A percentile compares a stretch with the other conserved stretches of the same genome.
phyloP scores from a whole-genome alignment of 2,888 invertebrate genomes.

The Drosophila pseudotalamancana region DNA sequence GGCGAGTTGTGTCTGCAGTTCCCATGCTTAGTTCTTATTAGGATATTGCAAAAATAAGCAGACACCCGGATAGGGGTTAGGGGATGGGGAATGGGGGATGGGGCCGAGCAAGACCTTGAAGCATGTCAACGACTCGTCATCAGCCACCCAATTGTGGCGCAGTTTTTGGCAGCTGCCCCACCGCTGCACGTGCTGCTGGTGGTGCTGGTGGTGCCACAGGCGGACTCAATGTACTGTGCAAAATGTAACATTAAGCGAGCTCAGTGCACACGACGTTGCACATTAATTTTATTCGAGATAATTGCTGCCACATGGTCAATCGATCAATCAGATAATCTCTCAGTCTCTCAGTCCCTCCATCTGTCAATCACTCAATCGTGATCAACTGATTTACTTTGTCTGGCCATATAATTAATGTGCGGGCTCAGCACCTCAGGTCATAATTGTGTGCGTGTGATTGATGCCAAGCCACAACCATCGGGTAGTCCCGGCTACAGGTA shows the following conservation, averaged over 20 bases:
- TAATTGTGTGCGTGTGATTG: constrained; percentile 46
- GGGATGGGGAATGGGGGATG: not conserved
- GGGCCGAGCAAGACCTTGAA: not conserved
- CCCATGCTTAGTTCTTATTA: constrained; percentile 22
- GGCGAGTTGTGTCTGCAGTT: constrained; percentile 40
- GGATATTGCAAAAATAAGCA: constrained; percentile 36
- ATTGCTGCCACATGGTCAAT: constrained; percentile 36
- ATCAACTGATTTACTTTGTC: constrained; percentile 35
- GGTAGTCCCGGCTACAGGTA: constrained; percentile 14
- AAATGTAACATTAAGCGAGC: constrained; percentile 41
- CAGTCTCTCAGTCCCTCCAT: constrained; percentile 15
- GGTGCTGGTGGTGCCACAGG: not conserved
- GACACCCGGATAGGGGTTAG: not conserved
- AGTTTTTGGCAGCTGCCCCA: constrained; percentile 32
- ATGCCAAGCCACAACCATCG: constrained; percentile 30
- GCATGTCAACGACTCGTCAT: constrained; percentile 26
- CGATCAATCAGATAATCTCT: constrained; percentile 4
- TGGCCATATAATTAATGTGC: constrained; percentile 57
- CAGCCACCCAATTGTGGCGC: constrained; percentile 9
- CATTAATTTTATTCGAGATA: constrained; percentile 56
- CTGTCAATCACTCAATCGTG: constrained; percentile 4
- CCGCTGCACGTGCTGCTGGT: constrained; percentile 21
- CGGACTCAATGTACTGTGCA: constrained; percentile 43
- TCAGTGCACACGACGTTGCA: constrained; percentile 56
- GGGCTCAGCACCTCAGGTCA: constrained; percentile 17